These are phyloP conservation scores for Calameuta idolon DNA, from an alignment of 2,888 invertebrate species.

Conservation along the genomic window DNA sequence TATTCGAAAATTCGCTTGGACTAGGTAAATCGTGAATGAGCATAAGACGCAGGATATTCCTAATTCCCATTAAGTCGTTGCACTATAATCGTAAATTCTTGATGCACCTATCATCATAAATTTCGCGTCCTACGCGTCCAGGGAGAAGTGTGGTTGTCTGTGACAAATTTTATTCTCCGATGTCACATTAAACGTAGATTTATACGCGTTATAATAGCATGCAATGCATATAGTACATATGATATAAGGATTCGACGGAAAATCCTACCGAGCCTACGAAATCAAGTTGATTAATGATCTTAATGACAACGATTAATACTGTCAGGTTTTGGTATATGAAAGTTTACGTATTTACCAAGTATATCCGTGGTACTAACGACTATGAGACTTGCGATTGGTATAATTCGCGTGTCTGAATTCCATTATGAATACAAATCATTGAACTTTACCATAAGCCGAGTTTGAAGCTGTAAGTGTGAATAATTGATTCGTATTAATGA, in stretches of 20 bases:
- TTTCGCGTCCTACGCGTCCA: conserved; percentile 22
- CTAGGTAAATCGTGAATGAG: neutral
- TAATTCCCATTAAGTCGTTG: conserved; percentile 9
- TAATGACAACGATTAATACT: neutral
- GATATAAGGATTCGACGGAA: neutral
- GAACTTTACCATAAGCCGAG: neutral
- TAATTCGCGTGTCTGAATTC: neutral
- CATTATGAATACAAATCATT: neutral
- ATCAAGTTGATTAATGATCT: neutral
- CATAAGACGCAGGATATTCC: neutral
- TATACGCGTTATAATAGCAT: neutral
- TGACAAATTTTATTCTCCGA: conserved; percentile 22
- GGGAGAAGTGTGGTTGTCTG: conserved; percentile 13
- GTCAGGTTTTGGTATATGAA: neutral
- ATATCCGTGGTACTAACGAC: neutral
- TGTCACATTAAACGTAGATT: conserved; percentile 9
- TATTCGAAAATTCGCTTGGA: neutral
- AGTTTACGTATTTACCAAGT: neutral
- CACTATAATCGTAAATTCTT: conserved; percentile 24
- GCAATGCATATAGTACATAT: neutral
- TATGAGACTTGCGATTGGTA: neutral
- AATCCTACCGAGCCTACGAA: neutral
- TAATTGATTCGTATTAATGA: neutral
- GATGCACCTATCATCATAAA: conserved; percentile 18
- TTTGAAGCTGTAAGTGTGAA: neutral